Conservation (phyloP, 1,140 invertebrate genomes). For the Tenebrio molitor region DNA sequence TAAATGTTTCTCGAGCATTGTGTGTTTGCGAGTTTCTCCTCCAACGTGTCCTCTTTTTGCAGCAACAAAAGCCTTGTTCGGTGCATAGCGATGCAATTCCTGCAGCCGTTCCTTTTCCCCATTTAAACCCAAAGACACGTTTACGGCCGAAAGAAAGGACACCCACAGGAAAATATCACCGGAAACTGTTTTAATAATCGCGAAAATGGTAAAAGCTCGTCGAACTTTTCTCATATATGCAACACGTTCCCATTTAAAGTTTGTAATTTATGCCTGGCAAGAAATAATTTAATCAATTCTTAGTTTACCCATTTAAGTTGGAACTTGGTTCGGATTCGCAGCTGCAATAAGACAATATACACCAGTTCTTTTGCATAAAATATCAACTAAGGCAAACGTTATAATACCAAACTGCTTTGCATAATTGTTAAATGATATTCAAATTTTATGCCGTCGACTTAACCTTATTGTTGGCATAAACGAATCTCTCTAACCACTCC, state of each 20-base stretch:
- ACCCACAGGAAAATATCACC: background rate
- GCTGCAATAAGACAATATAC: constrained; percentile 5
- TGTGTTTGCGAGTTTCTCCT: too few relatives aligned
- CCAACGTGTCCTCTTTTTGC: too few relatives aligned
- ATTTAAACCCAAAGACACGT: background rate
- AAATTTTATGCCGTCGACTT: constrained; percentile 13
- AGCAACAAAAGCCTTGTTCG: too few relatives aligned
- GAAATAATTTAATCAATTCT: background rate
- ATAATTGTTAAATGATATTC: constrained; percentile 28
- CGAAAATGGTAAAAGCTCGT: constrained; percentile 8
- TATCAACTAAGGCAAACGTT: background rate
- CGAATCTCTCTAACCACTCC: constrained; percentile 3
- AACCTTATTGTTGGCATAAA: constrained; percentile 17
- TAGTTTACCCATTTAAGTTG: background rate
- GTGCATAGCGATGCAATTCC: too few relatives aligned
- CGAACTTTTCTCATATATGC: constrained; percentile 6
- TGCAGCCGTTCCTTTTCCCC: too few relatives aligned
- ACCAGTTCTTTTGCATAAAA: constrained; percentile 19
- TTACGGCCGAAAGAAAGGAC: background rate
- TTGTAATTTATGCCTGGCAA: background rate
- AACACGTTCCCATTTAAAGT: background rate
- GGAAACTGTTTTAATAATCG: constrained; percentile 12
- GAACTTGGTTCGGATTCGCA: background rate
- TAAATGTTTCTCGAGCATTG: too few relatives aligned
- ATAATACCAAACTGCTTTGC: background rate